Evolutionary conservation across 2,113 vertebrate species (phyloP), one percentile per base, ranked within the genome.

Genomic region (Aleadryas rufinucha): DNA sequence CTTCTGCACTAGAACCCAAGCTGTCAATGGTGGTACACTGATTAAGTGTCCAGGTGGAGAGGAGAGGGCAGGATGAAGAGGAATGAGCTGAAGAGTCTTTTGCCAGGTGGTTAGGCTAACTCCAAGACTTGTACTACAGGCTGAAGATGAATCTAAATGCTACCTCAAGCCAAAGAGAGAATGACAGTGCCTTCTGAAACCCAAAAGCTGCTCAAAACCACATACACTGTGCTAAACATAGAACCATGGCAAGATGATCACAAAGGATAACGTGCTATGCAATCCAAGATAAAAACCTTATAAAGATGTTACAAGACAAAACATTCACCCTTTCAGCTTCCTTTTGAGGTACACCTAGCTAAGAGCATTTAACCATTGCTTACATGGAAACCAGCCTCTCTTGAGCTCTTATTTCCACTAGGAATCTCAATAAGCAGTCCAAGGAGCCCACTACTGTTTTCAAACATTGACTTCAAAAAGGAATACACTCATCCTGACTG

Each of bases 391-490:
- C 33, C 15, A 8, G 65, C 23, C 54, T 87, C 50, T 65, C 61
- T 61, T 30, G 45, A 93, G 66, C 52, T 63, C 47, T 81, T 90
- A 75, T 59, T 96, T 84, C 33, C 90, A 54, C 71, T 56, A 88
- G 63, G 42, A 87, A 91, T 88, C 85, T 93, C 92, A 91, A 52
- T 74, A 91, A 94, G 84, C 64, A 93, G 84, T 74, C 54, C 59
- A 80, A 90, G 78, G 39, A 96, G 52, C 59, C 56, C 6, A 28
- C 42, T 74, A 88, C 70, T 90, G 85, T 96, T 96, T 94, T 74
- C 87, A 95, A 94, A 96, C 87, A 91, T 22, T 56, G 50, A 90
- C 45, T 95, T 95, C 45, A 53, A 84, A 91, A 91, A 86, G 81
- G 14, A 94, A 88, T 63, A 93, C 79, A 86, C 71, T 97, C 86